phyloP scores from a whole-genome alignment of 1,140 invertebrate species.

The Rhizoglyphus robini region DNA sequence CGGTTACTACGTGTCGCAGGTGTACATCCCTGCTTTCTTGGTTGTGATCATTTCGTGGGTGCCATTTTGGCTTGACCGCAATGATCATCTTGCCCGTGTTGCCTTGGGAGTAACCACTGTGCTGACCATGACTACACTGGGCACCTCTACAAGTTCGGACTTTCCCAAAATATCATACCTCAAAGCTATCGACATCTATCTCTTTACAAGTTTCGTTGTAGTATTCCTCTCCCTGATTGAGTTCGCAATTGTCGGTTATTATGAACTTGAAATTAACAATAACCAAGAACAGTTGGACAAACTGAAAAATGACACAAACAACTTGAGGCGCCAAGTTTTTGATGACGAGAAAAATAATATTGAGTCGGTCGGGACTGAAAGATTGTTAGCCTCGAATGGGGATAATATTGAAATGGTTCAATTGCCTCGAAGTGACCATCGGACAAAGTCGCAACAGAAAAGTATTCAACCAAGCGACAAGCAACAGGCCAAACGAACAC shows the following conservation, averaged over 20 bases:
- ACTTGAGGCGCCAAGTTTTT: too few relatives aligned
- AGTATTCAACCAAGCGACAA: background rate
- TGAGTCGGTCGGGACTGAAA: too few relatives aligned
- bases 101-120: slow-evolving; percentile 33
- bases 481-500: background rate
- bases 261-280: too few relatives aligned
- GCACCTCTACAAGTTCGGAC: slow-evolving; percentile 33
- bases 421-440: too few relatives aligned
- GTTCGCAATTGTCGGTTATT: slow-evolving; percentile 27
- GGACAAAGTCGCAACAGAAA: background rate
- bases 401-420: too few relatives aligned
- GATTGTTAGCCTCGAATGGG: too few relatives aligned
- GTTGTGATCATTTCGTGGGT: slow-evolving; percentile 31
- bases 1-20: slow-evolving; percentile 28
- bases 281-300: too few relatives aligned
- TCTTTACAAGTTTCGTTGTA: slow-evolving; percentile 33
- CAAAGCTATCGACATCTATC: slow-evolving; percentile 33
- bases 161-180: slow-evolving; percentile 33
- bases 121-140: slow-evolving; percentile 33
- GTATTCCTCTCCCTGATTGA: slow-evolving; percentile 29
- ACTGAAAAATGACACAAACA: too few relatives aligned
- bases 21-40: slow-evolving; percentile 29
- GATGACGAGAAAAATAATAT: too few relatives aligned
- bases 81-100: slow-evolving; percentile 32
- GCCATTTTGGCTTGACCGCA: slow-evolving; percentile 30